These are phyloP conservation scores for Hemichromis elongatus DNA, from an alignment of 2,113 vertebrate genomes.

Conservation along the genomic window DNA sequence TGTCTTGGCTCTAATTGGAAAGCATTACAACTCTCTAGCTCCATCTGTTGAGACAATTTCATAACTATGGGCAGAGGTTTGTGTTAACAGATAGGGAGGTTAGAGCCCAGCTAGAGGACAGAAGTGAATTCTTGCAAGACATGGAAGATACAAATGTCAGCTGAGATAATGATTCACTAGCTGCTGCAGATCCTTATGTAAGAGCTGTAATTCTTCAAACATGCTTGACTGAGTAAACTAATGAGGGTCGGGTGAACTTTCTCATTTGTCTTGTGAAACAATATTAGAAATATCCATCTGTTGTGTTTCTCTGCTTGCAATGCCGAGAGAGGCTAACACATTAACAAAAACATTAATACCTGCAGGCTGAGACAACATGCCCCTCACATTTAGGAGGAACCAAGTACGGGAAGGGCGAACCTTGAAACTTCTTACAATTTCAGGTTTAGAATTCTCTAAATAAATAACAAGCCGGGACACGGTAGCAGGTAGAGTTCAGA, in stretches of 20 bases:
- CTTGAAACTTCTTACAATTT: neutral
- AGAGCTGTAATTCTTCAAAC: constrained; percentile 27
- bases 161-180: constrained; percentile 37
- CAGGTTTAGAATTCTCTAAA: neutral
- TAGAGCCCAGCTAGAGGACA: neutral
- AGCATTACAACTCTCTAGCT: constrained; percentile 46
- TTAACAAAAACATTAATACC: constrained; percentile 5
- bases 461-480: neutral
- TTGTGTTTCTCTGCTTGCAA: neutral
- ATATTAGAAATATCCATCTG: neutral
- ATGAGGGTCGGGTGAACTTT: constrained; percentile 18
- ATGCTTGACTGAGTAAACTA: constrained; percentile 32
- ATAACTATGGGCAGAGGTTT: neutral
- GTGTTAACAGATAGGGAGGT: neutral
- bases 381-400: neutral
- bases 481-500: neutral
- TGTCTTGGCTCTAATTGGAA: constrained; percentile 4
- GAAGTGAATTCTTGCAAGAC: neutral
- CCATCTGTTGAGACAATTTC: constrained; percentile 51
- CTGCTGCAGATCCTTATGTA: constrained; percentile 42
- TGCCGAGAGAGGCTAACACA: neutral
- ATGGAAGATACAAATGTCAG: constrained; percentile 29
- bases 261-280: constrained; percentile 10
- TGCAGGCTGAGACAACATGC: neutral
- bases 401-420: neutral